These are phyloP conservation scores for Laticauda laticaudata DNA, from an alignment of 2,113 vertebrate species.

Conservation along the genomic window DNA sequence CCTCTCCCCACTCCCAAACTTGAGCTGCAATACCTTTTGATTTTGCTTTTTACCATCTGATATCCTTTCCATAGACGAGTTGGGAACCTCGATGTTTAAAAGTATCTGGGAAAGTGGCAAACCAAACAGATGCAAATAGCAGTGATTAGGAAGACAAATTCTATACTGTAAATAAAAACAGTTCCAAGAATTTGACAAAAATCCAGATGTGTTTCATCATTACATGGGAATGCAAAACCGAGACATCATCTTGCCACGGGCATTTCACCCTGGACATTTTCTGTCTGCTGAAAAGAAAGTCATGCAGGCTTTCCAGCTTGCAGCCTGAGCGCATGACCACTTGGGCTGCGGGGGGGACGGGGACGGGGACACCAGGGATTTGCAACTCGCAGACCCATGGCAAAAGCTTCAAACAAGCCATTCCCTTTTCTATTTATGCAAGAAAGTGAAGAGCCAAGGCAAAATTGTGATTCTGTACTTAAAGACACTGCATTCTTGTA, in stretches of 20 bases:
- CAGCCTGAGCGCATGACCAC: neutral
- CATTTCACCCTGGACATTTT: neutral
- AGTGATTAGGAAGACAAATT: neutral
- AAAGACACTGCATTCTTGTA: neutral
- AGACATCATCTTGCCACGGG: neutral
- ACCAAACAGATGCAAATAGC: neutral
- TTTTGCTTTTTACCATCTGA: neutral
- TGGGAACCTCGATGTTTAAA: neutral
- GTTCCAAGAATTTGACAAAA: neutral
- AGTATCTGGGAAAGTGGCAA: neutral
- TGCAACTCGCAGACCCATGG: neutral
- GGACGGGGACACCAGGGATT: neutral
- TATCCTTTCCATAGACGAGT: neutral
- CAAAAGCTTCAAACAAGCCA: neutral
- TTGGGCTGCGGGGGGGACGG: neutral
- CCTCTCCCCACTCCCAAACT: slow-evolving; percentile 47
- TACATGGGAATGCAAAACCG: neutral
- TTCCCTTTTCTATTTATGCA: neutral
- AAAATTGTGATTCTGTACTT: neutral
- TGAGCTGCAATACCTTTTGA: slow-evolving; percentile 49
- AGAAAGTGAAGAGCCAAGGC: neutral
- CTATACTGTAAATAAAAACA: neutral
- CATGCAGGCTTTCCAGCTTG: neutral
- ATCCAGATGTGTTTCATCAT: neutral
- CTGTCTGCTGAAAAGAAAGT: neutral